A percentile compares a stretch with the other conserved stretches of the same genome.
These are phyloP conservation scores for Gavialis gangeticus DNA, from an alignment of 2,113 vertebrate genomes.

Conservation along the genomic window DNA sequence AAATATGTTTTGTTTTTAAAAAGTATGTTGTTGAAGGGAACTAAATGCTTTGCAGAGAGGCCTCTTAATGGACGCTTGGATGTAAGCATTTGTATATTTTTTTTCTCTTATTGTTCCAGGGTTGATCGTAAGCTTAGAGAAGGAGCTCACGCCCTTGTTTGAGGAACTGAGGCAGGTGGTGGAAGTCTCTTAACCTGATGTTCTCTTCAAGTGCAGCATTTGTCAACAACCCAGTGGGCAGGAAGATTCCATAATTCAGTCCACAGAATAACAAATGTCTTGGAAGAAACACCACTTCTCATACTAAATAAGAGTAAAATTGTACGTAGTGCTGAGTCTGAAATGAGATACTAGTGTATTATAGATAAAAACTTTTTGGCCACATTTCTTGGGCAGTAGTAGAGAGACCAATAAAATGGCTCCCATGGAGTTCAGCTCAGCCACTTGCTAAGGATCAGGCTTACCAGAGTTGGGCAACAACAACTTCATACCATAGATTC, in stretches of 20 bases:
- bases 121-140: conserved; percentile 95
- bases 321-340: conserved; percentile 70
- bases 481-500: not conserved
- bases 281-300: conserved; percentile 44
- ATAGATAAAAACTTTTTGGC: conserved; percentile 61
- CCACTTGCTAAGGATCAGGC: not conserved
- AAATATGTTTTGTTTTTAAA: not conserved
- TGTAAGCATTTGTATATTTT: not conserved
- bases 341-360: conserved; percentile 67
- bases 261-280: conserved; percentile 16
- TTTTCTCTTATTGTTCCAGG: conserved; percentile 79
- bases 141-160: conserved; percentile 92
- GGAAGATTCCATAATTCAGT: conserved; percentile 64
- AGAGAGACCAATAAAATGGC: conserved; percentile 66
- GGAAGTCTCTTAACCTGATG: conserved; percentile 86
- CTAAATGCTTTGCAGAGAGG: accelerated
- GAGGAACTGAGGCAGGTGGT: conserved; percentile 95
- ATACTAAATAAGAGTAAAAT: conserved; percentile 70
- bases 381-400: conserved; percentile 64
- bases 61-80: not conserved
- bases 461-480: not conserved
- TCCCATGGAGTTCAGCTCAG: conserved; percentile 80
- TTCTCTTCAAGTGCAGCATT: not conserved
- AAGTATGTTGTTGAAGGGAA: not conserved
- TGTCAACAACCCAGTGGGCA: conserved; percentile 52